Percentiles rank a stretch among this genome's conserved stretches.
These are phyloP conservation scores for Sciaenops ocellatus DNA, from an alignment of 2,797 vertebrate genomes.

Conservation along the genomic window DNA sequence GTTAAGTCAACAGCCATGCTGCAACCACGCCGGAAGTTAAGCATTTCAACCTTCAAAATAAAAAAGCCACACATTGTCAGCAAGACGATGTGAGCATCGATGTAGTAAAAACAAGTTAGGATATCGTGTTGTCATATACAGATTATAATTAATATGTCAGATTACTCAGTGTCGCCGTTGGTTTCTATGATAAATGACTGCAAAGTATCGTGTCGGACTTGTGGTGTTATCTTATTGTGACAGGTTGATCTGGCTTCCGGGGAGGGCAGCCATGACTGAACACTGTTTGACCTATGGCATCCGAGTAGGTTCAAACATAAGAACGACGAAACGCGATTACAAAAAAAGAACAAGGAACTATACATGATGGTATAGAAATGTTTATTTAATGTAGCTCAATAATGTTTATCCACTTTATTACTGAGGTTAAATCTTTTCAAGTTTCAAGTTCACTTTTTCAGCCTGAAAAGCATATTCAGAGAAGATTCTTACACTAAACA, in stretches of 20 bases:
- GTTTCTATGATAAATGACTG: fast-evolving
- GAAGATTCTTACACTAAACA: neutral
- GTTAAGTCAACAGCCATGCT: neutral
- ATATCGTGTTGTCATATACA: fast-evolving
- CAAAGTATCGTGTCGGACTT: neutral
- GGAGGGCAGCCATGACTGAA: conserved; percentile 13
- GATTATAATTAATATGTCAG: fast-evolving
- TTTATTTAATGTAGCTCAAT: neutral
- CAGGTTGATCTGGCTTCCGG: conserved; percentile 30
- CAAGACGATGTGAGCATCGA: fast-evolving
- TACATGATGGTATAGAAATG: neutral
- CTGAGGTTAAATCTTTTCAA: neutral
- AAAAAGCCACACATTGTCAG: neutral
- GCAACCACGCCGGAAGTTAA: neutral
- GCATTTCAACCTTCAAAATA: conserved; percentile 44
- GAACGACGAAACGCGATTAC: neutral
- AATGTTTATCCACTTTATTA: neutral
- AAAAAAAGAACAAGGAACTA: no score
- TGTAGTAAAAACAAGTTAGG: neutral
- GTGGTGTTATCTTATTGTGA: conserved; percentile 45
- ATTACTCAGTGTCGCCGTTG: neutral
- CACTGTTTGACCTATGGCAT: conserved; percentile 67
- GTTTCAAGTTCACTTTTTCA: no score
- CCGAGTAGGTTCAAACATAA: conserved; percentile 31
- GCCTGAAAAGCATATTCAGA: neutral